Conservation (phyloP, 2,797 vertebrate species). For the Xenopus petersii region DNA sequence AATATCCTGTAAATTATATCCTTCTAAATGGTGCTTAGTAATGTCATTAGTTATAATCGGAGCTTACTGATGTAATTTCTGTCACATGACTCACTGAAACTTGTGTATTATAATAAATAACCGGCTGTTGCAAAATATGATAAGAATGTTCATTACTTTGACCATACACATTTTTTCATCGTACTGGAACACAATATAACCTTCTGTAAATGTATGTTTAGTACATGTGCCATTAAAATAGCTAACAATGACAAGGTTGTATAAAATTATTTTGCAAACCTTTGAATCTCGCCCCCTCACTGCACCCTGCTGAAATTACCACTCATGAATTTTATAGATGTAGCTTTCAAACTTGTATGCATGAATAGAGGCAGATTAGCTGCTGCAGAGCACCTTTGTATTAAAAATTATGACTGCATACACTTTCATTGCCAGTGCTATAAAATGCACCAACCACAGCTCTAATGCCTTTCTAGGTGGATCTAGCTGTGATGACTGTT, state of each 20-base stretch:
- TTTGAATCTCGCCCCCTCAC: conserved; percentile 40
- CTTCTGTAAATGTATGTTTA: neutral
- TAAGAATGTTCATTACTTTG: conserved; percentile 22
- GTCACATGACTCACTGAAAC: too few species aligned
- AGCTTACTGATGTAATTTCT: too few species aligned
- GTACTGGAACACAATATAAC: neutral
- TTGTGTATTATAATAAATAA: too few species aligned
- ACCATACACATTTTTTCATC: conserved; percentile 5
- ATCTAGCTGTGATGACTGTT: conserved; percentile 46
- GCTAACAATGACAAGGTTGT: conserved; percentile 37
- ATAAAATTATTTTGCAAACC: conserved; percentile 46
- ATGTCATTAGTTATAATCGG: too few species aligned
- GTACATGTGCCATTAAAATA: conserved; percentile 12
- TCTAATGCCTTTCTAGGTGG: conserved; percentile 39
- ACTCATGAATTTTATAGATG: conserved; percentile 38
- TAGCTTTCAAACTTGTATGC: conserved; percentile 21
- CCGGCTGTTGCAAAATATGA: too few species aligned
- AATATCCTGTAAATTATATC: too few species aligned
- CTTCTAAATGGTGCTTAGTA: too few species aligned
- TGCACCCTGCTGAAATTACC: conserved; percentile 30
- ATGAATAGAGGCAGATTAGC: conserved; percentile 47
- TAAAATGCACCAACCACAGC: conserved; percentile 36
- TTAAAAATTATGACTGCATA: conserved; percentile 47
- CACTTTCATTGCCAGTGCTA: conserved; percentile 31
- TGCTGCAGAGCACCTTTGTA: conserved; percentile 47